Evolutionary conservation across 1,140 invertebrate genomes (phyloP), one percentile per base, ranked within the genome.

Genomic region (Diploscapter pachys): DNA sequence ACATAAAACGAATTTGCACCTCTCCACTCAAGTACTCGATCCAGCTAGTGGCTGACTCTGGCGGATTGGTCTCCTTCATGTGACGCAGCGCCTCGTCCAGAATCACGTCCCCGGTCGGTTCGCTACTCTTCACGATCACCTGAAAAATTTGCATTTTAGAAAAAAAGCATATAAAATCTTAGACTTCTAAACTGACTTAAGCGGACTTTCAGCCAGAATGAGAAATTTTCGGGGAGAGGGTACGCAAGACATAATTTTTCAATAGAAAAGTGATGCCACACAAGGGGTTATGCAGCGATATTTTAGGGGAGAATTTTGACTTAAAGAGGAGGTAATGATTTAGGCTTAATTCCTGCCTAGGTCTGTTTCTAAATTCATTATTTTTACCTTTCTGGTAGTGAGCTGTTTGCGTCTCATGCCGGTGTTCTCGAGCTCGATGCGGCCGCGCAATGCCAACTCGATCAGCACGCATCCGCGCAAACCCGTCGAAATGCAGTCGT

Each of bases 401-500:
- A 99, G 88, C 81, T 92, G 92, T 86, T 93, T 92, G 85, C 95
- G 90, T 79, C 96, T 89, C 92, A 98, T 95, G 57, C 96, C 95
- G 85, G 93, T 92, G 85, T 93, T 93, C 88, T 99, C 97, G 76
- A 99, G 88, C 88, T 98, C 96, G 71, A 99, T 91, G 78, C 96
- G 90, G 49, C 94, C 94, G 81, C 96, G 89, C 64, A 99, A 88
- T 5, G 93, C 93, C 73, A 99, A 89, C 88, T 99, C 97, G 79
- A 98, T 96, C 74, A 99, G 88, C 85, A 99, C 99, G 87, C 96
- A 99, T 75, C 97, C 96, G 84, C 97, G 90, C 65, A 99, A 89
- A 31, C 97, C 97, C 81, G 94, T 96, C 80, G 96, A 99, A 90
- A 99, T 99, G 87, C 95, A 99, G 87, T 99, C 97, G 89, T 99